These are phyloP conservation scores for Phyllotis vaccarum DNA, from an alignment of 2,797 vertebrate genomes.

Conservation along the genomic window DNA sequence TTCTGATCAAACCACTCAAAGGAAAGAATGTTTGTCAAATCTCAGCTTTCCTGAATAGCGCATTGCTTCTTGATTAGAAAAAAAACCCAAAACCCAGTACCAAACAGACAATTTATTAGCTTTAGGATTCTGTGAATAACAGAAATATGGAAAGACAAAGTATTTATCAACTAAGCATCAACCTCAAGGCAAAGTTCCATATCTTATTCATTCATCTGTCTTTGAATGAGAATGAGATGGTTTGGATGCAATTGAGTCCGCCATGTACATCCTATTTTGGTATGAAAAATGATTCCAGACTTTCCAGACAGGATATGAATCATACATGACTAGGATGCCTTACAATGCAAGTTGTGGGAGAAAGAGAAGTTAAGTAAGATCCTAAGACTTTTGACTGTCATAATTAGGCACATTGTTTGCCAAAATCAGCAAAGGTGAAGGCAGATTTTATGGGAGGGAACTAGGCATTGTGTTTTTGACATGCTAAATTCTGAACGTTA, in stretches of 20 bases:
- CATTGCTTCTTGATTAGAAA: background rate
- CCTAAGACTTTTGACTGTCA: background rate
- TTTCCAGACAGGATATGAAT: slow-evolving; percentile 25
- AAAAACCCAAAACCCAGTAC: background rate
- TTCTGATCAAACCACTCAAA: background rate
- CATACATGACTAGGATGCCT: background rate
- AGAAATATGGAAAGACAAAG: slow-evolving; percentile 2
- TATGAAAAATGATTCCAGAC: background rate
- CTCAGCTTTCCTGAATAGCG: background rate
- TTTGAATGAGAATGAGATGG: slow-evolving; percentile 37
- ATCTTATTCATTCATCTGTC: background rate
- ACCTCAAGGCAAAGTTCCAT: background rate
- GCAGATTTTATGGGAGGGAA: background rate
- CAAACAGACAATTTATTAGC: background rate
- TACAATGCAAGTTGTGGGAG: background rate
- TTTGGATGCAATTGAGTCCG: background rate
- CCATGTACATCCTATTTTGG: slow-evolving; percentile 13
- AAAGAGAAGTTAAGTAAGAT: background rate
- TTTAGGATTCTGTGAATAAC: slow-evolving; percentile 27
- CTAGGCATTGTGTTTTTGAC: background rate
- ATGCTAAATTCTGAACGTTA: background rate
- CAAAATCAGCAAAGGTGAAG: background rate
- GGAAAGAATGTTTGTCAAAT: background rate
- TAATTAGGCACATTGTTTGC: background rate
- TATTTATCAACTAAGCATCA: slow-evolving; percentile 6